Percentiles rank a stretch among this genome's conserved stretches.
phyloP scores from a whole-genome alignment of 2,888 invertebrate species.

The Rhabditoides inermis region DNA sequence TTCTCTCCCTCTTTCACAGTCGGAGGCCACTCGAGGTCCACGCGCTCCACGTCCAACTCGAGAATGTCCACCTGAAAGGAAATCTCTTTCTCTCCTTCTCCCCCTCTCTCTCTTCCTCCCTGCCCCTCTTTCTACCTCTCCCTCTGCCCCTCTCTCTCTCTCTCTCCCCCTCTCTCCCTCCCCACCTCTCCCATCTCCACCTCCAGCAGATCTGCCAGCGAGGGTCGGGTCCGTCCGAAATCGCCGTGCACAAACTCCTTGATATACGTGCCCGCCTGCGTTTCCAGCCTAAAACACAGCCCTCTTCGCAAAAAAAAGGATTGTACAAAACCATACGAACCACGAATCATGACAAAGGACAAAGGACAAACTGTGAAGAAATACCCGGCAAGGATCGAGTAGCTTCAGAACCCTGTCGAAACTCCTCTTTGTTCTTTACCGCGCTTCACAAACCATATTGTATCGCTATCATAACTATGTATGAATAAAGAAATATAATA shows the following conservation, averaged over 20 bases:
- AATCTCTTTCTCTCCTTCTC: not conserved
- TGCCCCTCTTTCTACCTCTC: no score
- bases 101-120: not conserved
- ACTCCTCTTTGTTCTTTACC: no score
- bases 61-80: constrained; percentile 67
- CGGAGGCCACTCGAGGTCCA: constrained; percentile 70
- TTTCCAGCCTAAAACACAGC: constrained; percentile 39
- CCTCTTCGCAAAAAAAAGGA: constrained; percentile 25
- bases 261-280: constrained; percentile 63
- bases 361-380: not conserved
- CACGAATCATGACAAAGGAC: constrained; percentile 1
- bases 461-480: not conserved
- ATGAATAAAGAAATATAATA: no score
- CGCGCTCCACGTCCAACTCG: constrained; percentile 76
- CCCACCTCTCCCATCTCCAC: constrained; percentile 52
- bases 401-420: no score
- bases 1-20: no score
- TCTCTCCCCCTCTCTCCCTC: no score
- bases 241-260: constrained; percentile 97
- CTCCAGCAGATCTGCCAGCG: constrained; percentile 62
- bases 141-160: not conserved
- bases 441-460: no score
- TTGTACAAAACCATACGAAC: constrained; percentile 21
- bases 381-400: not conserved
- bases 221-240: constrained; percentile 75